Conservation (phyloP, 2,113 vertebrate genomes). For the Setophaga kirtlandii region DNA sequence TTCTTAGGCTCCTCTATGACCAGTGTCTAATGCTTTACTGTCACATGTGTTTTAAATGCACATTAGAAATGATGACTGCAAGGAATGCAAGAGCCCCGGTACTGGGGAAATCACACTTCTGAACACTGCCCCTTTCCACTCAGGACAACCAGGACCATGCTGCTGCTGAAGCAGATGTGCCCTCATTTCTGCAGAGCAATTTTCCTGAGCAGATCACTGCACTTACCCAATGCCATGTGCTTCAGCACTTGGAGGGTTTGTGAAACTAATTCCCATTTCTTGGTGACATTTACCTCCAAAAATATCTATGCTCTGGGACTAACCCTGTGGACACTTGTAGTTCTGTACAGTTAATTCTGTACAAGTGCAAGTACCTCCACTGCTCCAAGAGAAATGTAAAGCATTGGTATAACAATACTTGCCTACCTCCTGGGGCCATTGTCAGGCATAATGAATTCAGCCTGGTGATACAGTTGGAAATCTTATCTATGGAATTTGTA, state of each 20-base stretch:
- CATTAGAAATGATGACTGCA: neutral
- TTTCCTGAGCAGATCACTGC: neutral
- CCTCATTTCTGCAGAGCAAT: neutral
- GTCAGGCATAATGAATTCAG: neutral
- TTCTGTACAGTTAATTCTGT: neutral
- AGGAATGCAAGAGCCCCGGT: neutral
- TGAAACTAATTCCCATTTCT: neutral
- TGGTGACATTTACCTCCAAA: neutral
- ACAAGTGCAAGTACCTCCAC: neutral
- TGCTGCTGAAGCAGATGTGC: neutral
- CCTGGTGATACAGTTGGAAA: neutral
- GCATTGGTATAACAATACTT: neutral
- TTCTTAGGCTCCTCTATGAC: neutral
- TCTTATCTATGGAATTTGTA: neutral
- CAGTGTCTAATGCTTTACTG: neutral
- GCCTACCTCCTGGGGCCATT: neutral
- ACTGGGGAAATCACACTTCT: neutral
- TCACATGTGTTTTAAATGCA: neutral
- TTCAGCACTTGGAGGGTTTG: neutral
- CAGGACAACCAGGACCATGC: neutral
- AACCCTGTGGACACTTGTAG: neutral
- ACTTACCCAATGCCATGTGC: neutral
- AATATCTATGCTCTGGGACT: neutral
- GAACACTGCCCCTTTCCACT: neutral
- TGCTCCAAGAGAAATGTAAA: slow-evolving; percentile 4